These are phyloP conservation scores for Nycteola revayana DNA, from an alignment of 2,888 invertebrate species.

Conservation along the genomic window DNA sequence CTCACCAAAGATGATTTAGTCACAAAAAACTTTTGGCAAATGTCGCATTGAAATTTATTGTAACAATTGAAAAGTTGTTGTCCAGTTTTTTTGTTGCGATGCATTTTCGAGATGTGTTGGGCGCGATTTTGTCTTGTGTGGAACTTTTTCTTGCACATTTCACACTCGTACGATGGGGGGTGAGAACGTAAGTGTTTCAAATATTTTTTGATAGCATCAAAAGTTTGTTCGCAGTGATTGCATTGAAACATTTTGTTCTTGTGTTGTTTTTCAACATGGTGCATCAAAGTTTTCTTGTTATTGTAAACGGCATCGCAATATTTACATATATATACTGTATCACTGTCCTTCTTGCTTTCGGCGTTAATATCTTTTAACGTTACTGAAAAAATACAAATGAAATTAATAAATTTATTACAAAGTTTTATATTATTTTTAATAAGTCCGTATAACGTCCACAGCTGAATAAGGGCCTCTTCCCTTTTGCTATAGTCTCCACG, in stretches of 20 bases:
- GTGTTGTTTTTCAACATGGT: neutral
- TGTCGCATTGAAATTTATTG: slow-evolving; percentile 41
- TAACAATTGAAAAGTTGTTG: no score
- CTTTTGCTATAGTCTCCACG: no score
- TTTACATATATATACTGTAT: slow-evolving; percentile 15
- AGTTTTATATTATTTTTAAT: no score
- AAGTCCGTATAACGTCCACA: no score
- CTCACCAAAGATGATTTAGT: slow-evolving; percentile 21
- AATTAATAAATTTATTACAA: no score
- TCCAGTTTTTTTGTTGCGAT: neutral
- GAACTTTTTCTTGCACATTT: slow-evolving; percentile 5
- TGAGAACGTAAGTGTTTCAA: no score
- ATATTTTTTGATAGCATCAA: neutral
- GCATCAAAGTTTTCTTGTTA: neutral
- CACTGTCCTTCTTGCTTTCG: no score
- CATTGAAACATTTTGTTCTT: slow-evolving; percentile 9
- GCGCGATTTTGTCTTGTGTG: neutral
- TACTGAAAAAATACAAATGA: no score
- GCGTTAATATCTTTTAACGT: no score
- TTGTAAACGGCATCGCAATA: slow-evolving; percentile 9
- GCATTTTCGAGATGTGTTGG: neutral
- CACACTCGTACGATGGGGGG: slow-evolving; percentile 1
- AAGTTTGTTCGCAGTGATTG: slow-evolving; percentile 5
- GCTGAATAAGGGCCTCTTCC: no score
- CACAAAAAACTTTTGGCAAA: slow-evolving; percentile 49